Percentiles rank a stretch among this genome's conserved stretches.
phyloP scores from a whole-genome alignment of 2,888 invertebrate genomes.

The Limnephilus lunatus region DNA sequence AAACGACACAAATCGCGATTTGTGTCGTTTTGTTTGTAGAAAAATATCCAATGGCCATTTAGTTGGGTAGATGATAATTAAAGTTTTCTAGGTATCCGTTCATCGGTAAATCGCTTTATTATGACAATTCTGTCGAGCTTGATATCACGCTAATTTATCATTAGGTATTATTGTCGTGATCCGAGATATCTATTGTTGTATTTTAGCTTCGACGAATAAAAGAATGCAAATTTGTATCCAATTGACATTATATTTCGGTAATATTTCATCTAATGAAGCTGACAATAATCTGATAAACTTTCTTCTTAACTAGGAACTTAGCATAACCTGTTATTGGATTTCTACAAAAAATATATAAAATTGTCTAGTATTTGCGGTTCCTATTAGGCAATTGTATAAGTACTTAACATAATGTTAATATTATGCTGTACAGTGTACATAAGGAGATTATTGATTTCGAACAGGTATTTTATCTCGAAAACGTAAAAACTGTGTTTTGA shows the following conservation, averaged over 20 bases:
- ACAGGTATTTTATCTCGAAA: not conserved
- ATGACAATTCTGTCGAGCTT: not conserved
- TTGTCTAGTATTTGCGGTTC: not conserved
- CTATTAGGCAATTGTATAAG: not conserved
- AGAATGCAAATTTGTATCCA: not conserved
- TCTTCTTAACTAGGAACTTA: not conserved
- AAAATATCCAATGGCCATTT: no score
- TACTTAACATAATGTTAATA: not conserved
- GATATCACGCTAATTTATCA: not conserved
- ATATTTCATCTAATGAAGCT: not conserved
- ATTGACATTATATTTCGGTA: not conserved
- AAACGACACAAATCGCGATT: no score
- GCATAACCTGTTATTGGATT: not conserved
- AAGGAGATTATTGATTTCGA: not conserved
- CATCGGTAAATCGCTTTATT: not conserved
- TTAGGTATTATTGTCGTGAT: not conserved
- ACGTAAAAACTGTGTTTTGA: not conserved
- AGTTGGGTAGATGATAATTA: no score
- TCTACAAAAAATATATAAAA: not conserved
- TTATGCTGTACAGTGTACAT: not conserved
- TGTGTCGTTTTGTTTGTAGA: no score
- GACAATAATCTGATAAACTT: not conserved
- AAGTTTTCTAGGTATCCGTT: not conserved
- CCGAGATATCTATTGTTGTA: not conserved
- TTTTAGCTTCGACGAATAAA: not conserved